A percentile compares a stretch with the other conserved stretches of the same genome.
Evolutionary conservation across 2,888 invertebrate genomes (phyloP).

Genomic region (Pycnomerus fuliginosus): DNA sequence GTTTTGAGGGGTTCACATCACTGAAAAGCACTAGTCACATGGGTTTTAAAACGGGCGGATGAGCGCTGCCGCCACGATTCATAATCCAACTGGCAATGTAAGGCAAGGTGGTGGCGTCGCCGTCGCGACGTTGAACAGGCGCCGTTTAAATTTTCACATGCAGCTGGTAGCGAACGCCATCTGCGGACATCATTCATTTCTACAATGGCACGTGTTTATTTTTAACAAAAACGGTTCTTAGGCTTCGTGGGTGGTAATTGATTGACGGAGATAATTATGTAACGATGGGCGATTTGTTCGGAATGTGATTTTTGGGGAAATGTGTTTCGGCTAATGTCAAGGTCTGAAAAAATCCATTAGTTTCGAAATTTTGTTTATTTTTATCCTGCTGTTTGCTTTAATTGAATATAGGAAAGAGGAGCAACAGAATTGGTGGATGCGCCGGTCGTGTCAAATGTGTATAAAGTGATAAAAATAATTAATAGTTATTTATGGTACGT

Average conservation of each 20-base stretch:
- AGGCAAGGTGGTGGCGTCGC: conserved; percentile 24
- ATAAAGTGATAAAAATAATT: too few species aligned
- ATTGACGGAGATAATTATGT: conserved; percentile 15
- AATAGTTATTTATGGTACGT: too few species aligned
- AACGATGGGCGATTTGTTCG: too few species aligned
- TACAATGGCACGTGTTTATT: conserved; percentile 8
- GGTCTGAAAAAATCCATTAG: too few species aligned
- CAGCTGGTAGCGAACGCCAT: conserved; percentile 14
- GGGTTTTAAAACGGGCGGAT: conserved; percentile 4
- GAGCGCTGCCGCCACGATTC: conserved; percentile 19
- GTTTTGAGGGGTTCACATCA: conserved; percentile 8
- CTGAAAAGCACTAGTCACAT: conserved; percentile 21
- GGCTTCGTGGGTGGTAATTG: conserved; percentile 13
- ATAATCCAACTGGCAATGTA: conserved; percentile 25
- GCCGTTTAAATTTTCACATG: conserved; percentile 20
- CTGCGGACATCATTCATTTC: conserved; percentile 8
- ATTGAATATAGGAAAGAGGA: too few species aligned
- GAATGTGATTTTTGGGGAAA: too few species aligned
- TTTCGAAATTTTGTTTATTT: too few species aligned
- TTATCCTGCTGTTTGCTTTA: too few species aligned
- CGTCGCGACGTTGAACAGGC: conserved; percentile 27
- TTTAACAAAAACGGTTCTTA: conserved; percentile 10
- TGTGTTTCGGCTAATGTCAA: too few species aligned
- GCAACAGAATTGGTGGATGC: too few species aligned
- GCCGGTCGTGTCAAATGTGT: too few species aligned